Evolutionary conservation across 2,113 vertebrate genomes (phyloP).

Genomic region (Thomomys bottae): DNA sequence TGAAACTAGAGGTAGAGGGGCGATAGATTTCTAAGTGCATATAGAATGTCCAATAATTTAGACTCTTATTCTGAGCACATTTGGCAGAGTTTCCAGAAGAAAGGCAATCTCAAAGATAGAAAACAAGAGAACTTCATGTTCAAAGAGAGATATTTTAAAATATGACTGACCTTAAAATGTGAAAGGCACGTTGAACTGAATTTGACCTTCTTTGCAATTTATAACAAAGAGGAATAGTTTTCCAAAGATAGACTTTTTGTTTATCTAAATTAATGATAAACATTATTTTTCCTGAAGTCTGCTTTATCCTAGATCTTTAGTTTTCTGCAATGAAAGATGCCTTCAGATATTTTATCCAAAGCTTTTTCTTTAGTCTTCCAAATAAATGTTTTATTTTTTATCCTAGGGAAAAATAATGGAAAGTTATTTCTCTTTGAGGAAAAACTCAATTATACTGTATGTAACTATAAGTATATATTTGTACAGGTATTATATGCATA

Average conservation of each 20-base stretch:
- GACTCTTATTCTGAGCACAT: not conserved
- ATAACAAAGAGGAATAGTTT: conserved; percentile 59
- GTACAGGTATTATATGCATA: not conserved
- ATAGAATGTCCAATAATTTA: conserved; percentile 10
- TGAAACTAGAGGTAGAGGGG: not conserved
- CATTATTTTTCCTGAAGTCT: conserved; percentile 56
- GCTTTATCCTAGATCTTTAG: not conserved
- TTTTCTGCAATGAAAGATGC: conserved; percentile 62
- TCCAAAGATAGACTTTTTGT: conserved; percentile 60
- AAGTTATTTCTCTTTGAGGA: conserved; percentile 21
- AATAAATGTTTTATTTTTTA: conserved; percentile 25
- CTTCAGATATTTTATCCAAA: conserved; percentile 50
- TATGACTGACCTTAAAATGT: conserved; percentile 46
- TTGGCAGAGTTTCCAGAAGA: conserved; percentile 38
- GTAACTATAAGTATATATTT: too few species aligned
- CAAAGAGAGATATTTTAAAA: conserved; percentile 54
- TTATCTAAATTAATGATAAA: conserved; percentile 67
- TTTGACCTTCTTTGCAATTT: conserved; percentile 67
- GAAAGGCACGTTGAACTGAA: conserved; percentile 52
- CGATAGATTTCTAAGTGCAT: conserved; percentile 11
- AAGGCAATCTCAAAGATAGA: conserved; percentile 23
- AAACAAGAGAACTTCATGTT: conserved; percentile 33
- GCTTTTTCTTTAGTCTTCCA: not conserved
- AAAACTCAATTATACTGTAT: not conserved
- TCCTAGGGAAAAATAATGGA: conserved; percentile 52